Evolutionary conservation across 2,888 invertebrate species (phyloP), one percentile per base, ranked within the genome.

Genomic region (Cheilosia variabilis): DNA sequence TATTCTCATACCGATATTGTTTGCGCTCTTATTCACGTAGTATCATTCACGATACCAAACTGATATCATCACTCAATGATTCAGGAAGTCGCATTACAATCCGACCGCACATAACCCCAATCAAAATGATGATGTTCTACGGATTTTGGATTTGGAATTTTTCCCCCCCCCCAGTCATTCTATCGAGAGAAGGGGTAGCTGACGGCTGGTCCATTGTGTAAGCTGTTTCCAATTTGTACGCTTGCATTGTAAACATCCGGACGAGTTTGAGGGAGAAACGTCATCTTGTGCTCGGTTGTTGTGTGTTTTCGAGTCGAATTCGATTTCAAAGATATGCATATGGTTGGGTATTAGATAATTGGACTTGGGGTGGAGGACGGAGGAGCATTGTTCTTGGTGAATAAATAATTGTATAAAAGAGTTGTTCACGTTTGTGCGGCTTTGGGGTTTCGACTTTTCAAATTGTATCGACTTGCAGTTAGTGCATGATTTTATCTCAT

Each of bases 241-340:
- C n/a, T 53, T 81, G 81, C 81, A 86, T 57, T 81, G 76, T 86
- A 86, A 86, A 86, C 86, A 86, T 86, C 86, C 86, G 86, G 73
- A 72, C 57, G 45, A 72, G 41, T 52, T 15, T 24, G 60, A 63
- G 57, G 57, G 65, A 71, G 73, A 71, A 71, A 66, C 84, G 84
- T 80, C 84, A 80, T 84, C 65, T 57, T 34, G 43, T 34, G 37
- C 50, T 37, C 37, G 37, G 13, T 68, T 53, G 41, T 55, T 65
- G 37, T 65, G 57, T 60, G 58, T 43, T 34, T 34, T 34, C 65
- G 71, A 71, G 65, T 73, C 37, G 45, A 52, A 73, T 68, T 69
- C 68, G 55, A 79, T 79, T 73, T 63, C 62, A 22, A 45, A 22
- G 78, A 68, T 78, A 68, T 68, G 62, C 73, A 65, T 34, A 24